These are phyloP conservation scores for Stenopsyche tienmushanensis DNA, from an alignment of 1,140 invertebrate genomes.

Conservation along the genomic window DNA sequence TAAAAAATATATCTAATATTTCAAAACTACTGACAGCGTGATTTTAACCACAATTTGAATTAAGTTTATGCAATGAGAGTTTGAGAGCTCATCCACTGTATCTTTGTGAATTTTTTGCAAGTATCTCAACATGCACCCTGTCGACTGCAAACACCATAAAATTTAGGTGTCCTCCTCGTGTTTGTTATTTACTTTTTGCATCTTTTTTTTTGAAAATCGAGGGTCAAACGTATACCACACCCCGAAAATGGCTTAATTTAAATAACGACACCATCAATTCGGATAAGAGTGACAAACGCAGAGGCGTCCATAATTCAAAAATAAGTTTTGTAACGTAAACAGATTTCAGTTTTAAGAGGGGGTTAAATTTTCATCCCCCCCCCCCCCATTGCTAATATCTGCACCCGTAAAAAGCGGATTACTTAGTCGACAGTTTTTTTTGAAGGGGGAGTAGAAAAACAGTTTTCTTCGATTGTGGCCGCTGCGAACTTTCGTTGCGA, in stretches of 20 bases:
- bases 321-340: constrained; percentile 34
- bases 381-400: constrained; percentile 1
- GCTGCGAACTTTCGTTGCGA: too few relatives aligned
- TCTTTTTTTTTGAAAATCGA: too few relatives aligned
- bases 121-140: too few relatives aligned
- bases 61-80: too few relatives aligned
- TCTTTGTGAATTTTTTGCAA: too few relatives aligned
- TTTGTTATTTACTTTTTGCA: too few relatives aligned
- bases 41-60: too few relatives aligned
- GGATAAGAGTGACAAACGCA: constrained; percentile 30
- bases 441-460: neutral
- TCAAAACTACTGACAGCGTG: too few relatives aligned
- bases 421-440: constrained; percentile 29
- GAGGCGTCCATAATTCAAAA: constrained; percentile 33
- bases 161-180: too few relatives aligned
- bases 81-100: too few relatives aligned
- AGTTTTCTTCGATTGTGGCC: constrained; percentile 6
- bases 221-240: neutral
- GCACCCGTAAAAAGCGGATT: constrained; percentile 26
- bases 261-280: constrained; percentile 34
- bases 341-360: constrained; percentile 26
- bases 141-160: too few relatives aligned
- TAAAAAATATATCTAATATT: too few relatives aligned
- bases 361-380: constrained; percentile 15
- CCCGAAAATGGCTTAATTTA: constrained; percentile 12